Percentiles rank a stretch among this genome's conserved stretches.
Evolutionary conservation across 1,140 invertebrate species (phyloP).

Genomic region (Leptinotarsa undecemlineata): DNA sequence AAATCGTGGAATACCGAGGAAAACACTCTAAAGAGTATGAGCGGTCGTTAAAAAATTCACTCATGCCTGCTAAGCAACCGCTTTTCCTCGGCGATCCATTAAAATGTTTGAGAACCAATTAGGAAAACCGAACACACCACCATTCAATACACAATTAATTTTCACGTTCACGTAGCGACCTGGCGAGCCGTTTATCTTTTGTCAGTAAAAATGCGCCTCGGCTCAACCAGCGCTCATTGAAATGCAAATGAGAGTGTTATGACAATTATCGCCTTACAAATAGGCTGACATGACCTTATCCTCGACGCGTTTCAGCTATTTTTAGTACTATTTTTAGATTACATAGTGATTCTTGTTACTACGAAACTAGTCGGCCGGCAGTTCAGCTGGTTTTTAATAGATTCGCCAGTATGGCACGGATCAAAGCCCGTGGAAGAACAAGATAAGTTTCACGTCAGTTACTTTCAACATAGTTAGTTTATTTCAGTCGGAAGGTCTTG

Average conservation of each 20-base stretch:
- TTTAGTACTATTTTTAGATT: slow-evolving; percentile 23
- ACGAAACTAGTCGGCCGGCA: not conserved
- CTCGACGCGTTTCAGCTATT: slow-evolving; percentile 17
- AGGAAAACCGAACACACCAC: slow-evolving; percentile 13
- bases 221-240: slow-evolving; percentile 34
- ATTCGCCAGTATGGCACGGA: slow-evolving; percentile 8
- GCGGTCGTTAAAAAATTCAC: slow-evolving; percentile 17
- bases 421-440: not conserved
- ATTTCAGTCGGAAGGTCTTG: no score
- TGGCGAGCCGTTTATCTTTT: slow-evolving; percentile 20
- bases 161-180: slow-evolving; percentile 6
- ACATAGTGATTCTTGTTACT: slow-evolving; percentile 13
- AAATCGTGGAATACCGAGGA: not conserved
- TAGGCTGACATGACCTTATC: slow-evolving; percentile 31
- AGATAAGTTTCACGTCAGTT: not conserved
- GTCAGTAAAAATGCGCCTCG: slow-evolving; percentile 19
- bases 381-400: slow-evolving; percentile 19
- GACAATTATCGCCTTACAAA: slow-evolving; percentile 46
- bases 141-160: slow-evolving; percentile 17
- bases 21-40: not conserved
- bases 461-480: no score
- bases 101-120: slow-evolving; percentile 21
- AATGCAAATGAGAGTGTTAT: slow-evolving; percentile 43
- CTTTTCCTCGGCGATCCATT: slow-evolving; percentile 9
- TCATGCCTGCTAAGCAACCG: not conserved